Evolutionary conservation across 2,797 vertebrate genomes (phyloP), one percentile per base, ranked within the genome.

Genomic region (Anguilla megastoma): DNA sequence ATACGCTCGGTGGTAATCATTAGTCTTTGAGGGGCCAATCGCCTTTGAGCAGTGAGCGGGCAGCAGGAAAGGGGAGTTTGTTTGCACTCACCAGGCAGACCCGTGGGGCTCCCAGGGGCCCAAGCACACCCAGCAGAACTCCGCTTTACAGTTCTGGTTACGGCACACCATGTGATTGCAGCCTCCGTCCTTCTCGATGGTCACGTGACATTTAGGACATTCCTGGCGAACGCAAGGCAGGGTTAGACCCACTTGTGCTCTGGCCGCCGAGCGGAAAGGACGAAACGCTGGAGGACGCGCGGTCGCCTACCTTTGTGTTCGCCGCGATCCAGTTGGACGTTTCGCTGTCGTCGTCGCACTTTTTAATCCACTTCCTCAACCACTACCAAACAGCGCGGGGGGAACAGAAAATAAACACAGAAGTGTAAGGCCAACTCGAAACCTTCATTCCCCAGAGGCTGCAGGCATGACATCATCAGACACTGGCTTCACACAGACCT

Each of bases 81-180:
- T 45, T 21, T 48, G 21, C 90, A 96, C 97, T 95, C 95, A 99
- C 99, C 99, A 99, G 93, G 99, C 98, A 92, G 99, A 99, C 92
- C 99, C 99, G 0, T 99, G 99, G 30, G 99, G 99, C 93, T 99
- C 99, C 99, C 99, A 99, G 88, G 99, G 98, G 88, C 99, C 99
- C 94, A 99, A 96, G 94, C 99, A 99, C 91, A 99, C 99, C 98
- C 99, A 99, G 95, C 99, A 99, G 95, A 99, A 99, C 95, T 99
- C 99, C 1, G 99, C 98, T 97, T 99, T 99, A 96, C 99, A 99
- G 95, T 99, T 99, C 96, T 99, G 98, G 96, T 99, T 99, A 94
- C 98, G 97, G 96, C 99, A 99, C 91, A 99, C 99, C 99, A 99
- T 99, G 95, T 99, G 99, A 95, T 99, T 99, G 95, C 99, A 99